Base-by-base conservation (phyloP, 2,797 vertebrate genomes). In the Alcedo atthis region DNA sequence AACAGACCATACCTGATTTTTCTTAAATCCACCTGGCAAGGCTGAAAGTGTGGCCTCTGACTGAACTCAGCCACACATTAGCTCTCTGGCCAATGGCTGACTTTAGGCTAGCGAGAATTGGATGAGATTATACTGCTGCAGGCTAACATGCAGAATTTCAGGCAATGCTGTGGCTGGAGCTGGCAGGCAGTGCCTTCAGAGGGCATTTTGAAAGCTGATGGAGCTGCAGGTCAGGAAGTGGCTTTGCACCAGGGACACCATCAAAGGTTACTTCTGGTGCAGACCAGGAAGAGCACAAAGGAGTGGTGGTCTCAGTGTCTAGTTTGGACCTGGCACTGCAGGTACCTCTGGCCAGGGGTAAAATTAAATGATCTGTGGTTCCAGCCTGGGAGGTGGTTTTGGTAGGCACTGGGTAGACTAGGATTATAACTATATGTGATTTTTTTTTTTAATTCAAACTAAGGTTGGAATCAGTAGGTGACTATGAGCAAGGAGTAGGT, bases 201-300 rank as follows among this genome's bases (percentile, higher is more conserved):
- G 15, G 18, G 12, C 54, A 75, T 25, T 15, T 16, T 40, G 5
- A 3, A n/a, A 33, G 20, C 49, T 43, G 40, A 16, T 0, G 0
- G 55, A 49, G 21, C 32, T 53, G 61, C 24, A 32, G 59, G 51
- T n/a, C 64, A 40, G 22, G 46, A 14, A 21, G 51, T 5, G 71
- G 42, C 32, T 85, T 20, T 26, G 8, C 57, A 37, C n/a, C 33
- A 79, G 20, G 37, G 33, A 46, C 30, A 35, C 57, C 18, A n/a
- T 5, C 45, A 37, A 22, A 64, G 25, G 5, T 7, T 35, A 22
- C 7, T 48, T 40, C 16, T 48, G 32, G 21, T 33, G 8, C 30
- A 62, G n/a, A 20, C 10, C 20, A 54, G 25, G 26, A 30, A 35
- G 21, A 68, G 32, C 48, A 25, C 28, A 42, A 58, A 12, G 32